Evolutionary conservation across 2,888 invertebrate genomes (phyloP).

Genomic region (Frankliniella fusca): DNA sequence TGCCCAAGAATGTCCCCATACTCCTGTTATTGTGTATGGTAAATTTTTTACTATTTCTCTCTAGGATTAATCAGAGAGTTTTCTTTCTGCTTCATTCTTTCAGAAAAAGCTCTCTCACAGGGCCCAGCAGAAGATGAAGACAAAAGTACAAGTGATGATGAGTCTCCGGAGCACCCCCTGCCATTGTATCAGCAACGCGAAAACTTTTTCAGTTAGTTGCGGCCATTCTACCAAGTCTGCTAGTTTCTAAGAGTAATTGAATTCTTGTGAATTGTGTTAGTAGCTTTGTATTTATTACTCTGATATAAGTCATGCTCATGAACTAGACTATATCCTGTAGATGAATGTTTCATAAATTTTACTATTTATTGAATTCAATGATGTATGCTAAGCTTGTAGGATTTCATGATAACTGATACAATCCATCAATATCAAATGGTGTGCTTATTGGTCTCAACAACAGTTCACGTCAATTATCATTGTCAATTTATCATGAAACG

Average conservation of each 20-base stretch:
- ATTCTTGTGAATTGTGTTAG: neutral
- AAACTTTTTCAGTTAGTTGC: conserved; percentile 61
- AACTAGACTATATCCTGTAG: neutral
- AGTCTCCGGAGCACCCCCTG: conserved; percentile 71
- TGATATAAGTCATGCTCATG: neutral
- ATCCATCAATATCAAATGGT: neutral
- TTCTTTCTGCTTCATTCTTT: conserved; percentile 31
- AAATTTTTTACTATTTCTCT: conserved; percentile 42
- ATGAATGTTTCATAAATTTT: no score
- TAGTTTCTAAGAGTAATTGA: neutral
- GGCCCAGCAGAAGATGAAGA: conserved; percentile 53
- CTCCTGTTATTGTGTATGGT: conserved; percentile 44
- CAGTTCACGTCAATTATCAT: neutral
- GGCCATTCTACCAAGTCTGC: conserved; percentile 19
- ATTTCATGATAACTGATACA: neutral
- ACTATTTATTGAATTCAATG: neutral
- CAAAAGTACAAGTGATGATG: conserved; percentile 53
- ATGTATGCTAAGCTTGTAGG: neutral
- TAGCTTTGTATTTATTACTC: neutral
- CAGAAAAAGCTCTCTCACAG: conserved; percentile 71
- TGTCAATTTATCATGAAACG: neutral
- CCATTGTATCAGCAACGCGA: conserved; percentile 83
- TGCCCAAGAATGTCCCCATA: conserved; percentile 34
- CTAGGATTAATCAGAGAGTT: neutral
- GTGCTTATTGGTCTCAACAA: neutral